These are phyloP conservation scores for Furnarius figulus DNA, from an alignment of 2,113 vertebrate genomes.

Conservation along the genomic window DNA sequence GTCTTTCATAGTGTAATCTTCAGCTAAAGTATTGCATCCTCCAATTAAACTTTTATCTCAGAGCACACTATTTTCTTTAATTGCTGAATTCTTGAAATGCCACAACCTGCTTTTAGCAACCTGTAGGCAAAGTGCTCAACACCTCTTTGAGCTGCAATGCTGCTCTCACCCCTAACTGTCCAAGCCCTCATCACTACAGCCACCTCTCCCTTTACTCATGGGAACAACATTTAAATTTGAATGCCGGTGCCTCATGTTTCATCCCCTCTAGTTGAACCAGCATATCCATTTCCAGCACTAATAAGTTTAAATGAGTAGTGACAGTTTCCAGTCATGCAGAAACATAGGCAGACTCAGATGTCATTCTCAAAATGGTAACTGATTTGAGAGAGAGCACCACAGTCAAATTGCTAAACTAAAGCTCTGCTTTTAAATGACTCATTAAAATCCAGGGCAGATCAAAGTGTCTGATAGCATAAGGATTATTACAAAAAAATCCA, in stretches of 20 bases:
- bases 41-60: not conserved
- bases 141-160: not conserved
- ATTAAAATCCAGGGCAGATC: not conserved
- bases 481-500: rapidly evolving
- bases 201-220: not conserved
- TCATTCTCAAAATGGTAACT: constrained; percentile 25
- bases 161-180: not conserved
- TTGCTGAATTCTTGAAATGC: not conserved
- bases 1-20: not conserved
- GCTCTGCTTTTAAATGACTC: not conserved
- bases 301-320: constrained; percentile 42
- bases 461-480: not conserved
- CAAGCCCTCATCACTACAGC: not conserved
- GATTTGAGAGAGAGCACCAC: not conserved
- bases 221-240: not conserved
- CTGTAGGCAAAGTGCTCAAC: not conserved
- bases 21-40: not conserved
- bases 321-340: constrained; percentile 56
- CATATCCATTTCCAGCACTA: constrained; percentile 46
- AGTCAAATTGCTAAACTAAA: not conserved
- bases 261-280: not conserved
- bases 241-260: not conserved
- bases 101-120: not conserved
- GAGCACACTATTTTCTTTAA: not conserved
- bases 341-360: constrained; percentile 54